phyloP scores from a whole-genome alignment of 2,113 vertebrate genomes.

The Turdus rufiventris region DNA sequence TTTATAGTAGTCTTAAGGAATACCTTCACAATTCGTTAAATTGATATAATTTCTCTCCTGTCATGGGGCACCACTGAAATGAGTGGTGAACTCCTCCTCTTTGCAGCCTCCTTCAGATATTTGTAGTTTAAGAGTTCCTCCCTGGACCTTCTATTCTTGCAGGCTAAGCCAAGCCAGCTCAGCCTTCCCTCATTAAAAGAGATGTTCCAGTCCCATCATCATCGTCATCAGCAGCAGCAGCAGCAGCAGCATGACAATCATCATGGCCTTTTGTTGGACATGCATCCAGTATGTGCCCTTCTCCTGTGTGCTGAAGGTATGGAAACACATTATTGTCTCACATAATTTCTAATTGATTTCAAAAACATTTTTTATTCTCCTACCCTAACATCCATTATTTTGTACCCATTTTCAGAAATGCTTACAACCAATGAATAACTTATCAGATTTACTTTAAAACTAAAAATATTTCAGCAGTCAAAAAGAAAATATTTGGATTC shows the following conservation, averaged over 20 bases:
- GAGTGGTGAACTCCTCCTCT: neutral
- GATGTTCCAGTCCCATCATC: neutral
- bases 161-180: neutral
- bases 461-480: neutral
- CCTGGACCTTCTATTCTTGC: neutral
- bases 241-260: neutral
- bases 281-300: neutral
- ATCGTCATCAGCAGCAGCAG: neutral
- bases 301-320: neutral
- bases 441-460: neutral
- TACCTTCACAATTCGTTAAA: neutral
- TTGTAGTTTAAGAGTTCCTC: neutral
- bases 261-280: neutral
- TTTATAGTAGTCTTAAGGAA: neutral
- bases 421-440: neutral
- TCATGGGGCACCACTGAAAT: neutral
- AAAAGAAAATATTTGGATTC: neutral
- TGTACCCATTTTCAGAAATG: neutral
- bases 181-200: neutral
- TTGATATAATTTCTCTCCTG: neutral
- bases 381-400: neutral
- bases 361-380: neutral
- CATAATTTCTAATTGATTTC: neutral
- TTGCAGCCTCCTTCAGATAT: neutral
- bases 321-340: rapidly evolving